Evolutionary conservation across 2,888 invertebrate species (phyloP).

Genomic region (Agonopterix heracliana): DNA sequence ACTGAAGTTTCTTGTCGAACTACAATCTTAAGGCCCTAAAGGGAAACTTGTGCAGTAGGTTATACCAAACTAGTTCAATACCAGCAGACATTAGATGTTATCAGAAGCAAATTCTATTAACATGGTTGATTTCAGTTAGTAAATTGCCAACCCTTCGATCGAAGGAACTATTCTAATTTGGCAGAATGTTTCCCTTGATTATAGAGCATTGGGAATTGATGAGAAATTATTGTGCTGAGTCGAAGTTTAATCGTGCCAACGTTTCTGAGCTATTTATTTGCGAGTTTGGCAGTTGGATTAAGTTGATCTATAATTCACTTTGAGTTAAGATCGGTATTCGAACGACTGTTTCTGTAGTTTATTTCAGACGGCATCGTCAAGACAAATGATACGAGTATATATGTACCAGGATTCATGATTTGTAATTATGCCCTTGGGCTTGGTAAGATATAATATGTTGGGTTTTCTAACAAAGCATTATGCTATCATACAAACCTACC

Average conservation of each 20-base stretch:
- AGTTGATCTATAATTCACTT: background rate
- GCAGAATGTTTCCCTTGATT: constrained; percentile 42
- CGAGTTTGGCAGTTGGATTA: background rate
- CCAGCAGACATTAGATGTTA: constrained; percentile 30
- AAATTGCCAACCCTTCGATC: constrained; percentile 29
- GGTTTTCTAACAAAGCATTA: no score
- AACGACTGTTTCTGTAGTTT: no score
- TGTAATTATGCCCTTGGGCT: no score
- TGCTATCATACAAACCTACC: no score
- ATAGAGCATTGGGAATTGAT: constrained; percentile 29
- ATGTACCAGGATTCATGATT: no score
- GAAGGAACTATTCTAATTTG: constrained; percentile 45
- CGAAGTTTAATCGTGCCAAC: constrained; percentile 6
- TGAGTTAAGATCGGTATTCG: background rate
- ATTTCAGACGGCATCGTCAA: no score
- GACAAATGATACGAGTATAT: no score
- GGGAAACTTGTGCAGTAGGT: no score
- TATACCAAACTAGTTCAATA: constrained; percentile 21
- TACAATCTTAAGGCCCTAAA: no score
- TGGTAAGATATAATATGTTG: no score
- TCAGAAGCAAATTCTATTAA: constrained; percentile 42
- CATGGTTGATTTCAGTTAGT: constrained; percentile 34
- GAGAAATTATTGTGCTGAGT: constrained; percentile 26
- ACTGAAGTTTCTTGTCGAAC: no score
- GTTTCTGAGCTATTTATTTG: constrained; percentile 6